Conservation (phyloP, 1,140 invertebrate genomes). For the Drosophila serrata region DNA sequence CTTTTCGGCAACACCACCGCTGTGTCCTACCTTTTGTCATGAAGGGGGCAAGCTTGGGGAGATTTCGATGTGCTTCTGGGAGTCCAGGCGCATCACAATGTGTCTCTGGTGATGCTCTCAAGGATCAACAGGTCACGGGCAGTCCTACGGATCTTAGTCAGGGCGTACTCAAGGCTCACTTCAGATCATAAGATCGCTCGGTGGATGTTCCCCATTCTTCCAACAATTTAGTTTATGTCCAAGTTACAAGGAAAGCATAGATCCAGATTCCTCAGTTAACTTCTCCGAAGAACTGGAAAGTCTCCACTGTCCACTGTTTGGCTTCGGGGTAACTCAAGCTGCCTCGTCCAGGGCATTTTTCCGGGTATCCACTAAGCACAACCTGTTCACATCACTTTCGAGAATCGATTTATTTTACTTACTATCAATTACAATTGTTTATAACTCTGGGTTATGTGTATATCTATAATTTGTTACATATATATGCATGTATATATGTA, state of each 20-base stretch:
- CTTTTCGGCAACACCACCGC: constrained; percentile 92
- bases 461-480: constrained; percentile 8
- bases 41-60: constrained; percentile 98
- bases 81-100: constrained; percentile 98
- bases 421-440: constrained; percentile 49
- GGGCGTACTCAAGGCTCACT: too few relatives aligned
- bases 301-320: neutral
- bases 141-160: too few relatives aligned
- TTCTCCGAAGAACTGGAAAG: neutral
- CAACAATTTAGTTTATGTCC: too few relatives aligned
- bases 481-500: constrained; percentile 17
- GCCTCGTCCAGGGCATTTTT: neutral
- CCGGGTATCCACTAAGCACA: neutral
- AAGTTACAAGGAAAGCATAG: neutral
- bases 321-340: neutral
- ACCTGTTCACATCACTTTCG: constrained; percentile 23
- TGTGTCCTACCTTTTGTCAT: constrained; percentile 90
- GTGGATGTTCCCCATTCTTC: too few relatives aligned
- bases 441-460: constrained; percentile 20
- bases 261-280: neutral
- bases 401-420: constrained; percentile 68
- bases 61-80: constrained; percentile 99
- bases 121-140: too few relatives aligned
- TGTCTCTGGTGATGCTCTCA: too few relatives aligned
- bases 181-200: too few relatives aligned